phyloP scores from a whole-genome alignment of 2,113 vertebrate species.

The Raja brachyura region DNA sequence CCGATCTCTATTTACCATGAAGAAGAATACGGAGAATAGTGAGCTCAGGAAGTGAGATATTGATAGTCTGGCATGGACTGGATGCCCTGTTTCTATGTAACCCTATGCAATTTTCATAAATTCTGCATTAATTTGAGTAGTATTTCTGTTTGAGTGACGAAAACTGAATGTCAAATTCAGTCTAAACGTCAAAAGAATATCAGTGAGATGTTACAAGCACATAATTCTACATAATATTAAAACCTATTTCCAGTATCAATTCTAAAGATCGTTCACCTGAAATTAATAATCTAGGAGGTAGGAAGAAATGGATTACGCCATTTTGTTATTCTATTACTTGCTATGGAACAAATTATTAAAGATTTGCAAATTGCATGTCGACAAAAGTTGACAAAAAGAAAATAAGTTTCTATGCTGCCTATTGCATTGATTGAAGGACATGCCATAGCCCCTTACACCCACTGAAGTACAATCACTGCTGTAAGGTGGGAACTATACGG shows the following conservation, averaged over 20 bases:
- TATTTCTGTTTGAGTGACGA: background rate
- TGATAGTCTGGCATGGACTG: too few relatives aligned
- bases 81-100: too few relatives aligned
- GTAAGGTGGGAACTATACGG: too few relatives aligned
- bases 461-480: too few relatives aligned
- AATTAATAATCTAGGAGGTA: background rate
- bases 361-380: background rate
- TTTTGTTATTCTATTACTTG: background rate
- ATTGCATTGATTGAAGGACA: too few relatives aligned
- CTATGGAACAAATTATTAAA: background rate
- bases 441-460: too few relatives aligned
- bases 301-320: too few relatives aligned
- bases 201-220: background rate
- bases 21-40: too few relatives aligned
- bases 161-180: background rate
- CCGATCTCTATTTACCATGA: too few relatives aligned
- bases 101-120: background rate
- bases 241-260: background rate
- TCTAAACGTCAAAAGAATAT: too few relatives aligned
- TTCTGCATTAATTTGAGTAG: background rate
- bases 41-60: too few relatives aligned
- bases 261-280: background rate
- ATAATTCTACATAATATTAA: background rate
- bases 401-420: too few relatives aligned
- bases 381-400: background rate